phyloP scores from a whole-genome alignment of 2,888 invertebrate species.

The Parthenolecanium corni region DNA sequence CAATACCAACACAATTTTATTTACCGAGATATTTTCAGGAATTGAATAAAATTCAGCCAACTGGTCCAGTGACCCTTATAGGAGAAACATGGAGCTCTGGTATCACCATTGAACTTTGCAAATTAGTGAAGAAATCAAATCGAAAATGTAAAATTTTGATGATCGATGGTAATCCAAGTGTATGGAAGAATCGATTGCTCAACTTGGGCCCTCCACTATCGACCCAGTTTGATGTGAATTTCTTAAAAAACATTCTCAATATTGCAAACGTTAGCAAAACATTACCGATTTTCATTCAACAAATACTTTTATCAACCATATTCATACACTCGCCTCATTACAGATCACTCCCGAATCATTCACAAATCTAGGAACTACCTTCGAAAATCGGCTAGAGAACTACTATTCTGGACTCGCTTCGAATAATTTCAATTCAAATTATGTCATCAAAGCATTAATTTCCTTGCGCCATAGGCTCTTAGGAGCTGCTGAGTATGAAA shows the following conservation, averaged over 20 bases:
- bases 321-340: too few relatives aligned
- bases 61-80: slow-evolving; percentile 43
- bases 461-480: background rate
- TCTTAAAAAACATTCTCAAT: background rate
- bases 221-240: background rate
- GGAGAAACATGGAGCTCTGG: slow-evolving; percentile 50
- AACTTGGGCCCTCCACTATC: background rate
- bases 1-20: too few relatives aligned
- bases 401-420: background rate
- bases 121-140: background rate
- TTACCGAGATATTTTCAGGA: slow-evolving; percentile 11
- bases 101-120: slow-evolving; percentile 40
- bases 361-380: too few relatives aligned
- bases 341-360: too few relatives aligned
- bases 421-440: background rate
- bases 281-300: too few relatives aligned
- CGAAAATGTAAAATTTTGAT: background rate
- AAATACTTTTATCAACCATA: too few relatives aligned
- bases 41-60: slow-evolving; percentile 15
- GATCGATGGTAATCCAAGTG: slow-evolving; percentile 4
- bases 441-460: background rate
- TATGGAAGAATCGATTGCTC: background rate
- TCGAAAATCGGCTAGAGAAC: too few relatives aligned
- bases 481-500: background rate
- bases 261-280: background rate